Conservation (phyloP, 2,113 vertebrate species). For the Chloebia gouldiae region DNA sequence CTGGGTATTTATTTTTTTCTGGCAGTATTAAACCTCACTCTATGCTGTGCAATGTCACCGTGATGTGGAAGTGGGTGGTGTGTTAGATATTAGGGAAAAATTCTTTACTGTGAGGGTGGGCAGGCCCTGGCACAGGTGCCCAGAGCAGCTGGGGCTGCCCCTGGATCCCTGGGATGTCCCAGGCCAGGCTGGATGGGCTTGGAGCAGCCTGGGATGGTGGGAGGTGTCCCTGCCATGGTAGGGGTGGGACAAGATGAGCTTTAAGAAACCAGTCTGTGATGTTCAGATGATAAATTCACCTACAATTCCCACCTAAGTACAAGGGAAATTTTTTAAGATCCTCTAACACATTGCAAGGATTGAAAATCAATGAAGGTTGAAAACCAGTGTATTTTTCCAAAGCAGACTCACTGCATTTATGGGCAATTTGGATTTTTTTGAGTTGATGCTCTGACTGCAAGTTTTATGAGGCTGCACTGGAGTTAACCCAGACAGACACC, state of each 20-base stretch:
- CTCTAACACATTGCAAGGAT: background rate
- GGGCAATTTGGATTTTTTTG: background rate
- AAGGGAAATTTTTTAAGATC: background rate
- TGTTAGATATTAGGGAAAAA: background rate
- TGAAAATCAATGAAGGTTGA: background rate
- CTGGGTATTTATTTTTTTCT: background rate
- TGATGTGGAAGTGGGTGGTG: background rate
- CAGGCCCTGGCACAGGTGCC: background rate
- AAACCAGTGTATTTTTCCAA: background rate
- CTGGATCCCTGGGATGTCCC: background rate
- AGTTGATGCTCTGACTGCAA: background rate
- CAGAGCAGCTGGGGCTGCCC: background rate
- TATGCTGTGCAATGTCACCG: background rate
- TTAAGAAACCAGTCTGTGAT: background rate
- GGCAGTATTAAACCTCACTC: background rate
- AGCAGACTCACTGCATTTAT: background rate
- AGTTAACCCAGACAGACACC: background rate
- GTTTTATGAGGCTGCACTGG: background rate
- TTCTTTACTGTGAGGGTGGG: accelerated
- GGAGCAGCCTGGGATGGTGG: accelerated
- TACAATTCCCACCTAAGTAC: background rate
- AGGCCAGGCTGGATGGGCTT: too few species aligned
- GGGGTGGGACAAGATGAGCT: accelerated
- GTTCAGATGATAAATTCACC: background rate
- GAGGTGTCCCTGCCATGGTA: background rate